Conservation (phyloP, 2,113 vertebrate genomes). For the Zootoca vivipara region DNA sequence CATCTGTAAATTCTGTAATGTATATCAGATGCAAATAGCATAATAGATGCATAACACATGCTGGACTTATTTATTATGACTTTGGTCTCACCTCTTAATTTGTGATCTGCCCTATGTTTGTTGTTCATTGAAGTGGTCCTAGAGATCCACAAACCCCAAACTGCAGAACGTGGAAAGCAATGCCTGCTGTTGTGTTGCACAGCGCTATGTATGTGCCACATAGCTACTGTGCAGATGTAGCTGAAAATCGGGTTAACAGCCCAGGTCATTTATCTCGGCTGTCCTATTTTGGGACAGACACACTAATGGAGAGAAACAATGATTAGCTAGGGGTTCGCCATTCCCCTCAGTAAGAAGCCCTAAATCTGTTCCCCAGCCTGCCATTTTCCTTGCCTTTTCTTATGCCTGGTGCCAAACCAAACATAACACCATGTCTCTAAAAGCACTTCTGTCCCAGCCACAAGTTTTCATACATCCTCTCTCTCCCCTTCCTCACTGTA, state of each 20-base stretch:
- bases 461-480: too few relatives aligned
- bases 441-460: not conserved
- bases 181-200: not conserved
- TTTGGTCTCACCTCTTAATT: not conserved
- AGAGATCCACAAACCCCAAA: not conserved
- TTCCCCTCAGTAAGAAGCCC: too few relatives aligned
- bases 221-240: not conserved
- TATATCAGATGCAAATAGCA: not conserved
- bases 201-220: not conserved
- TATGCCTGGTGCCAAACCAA: not conserved
- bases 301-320: not conserved
- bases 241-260: not conserved
- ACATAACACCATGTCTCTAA: not conserved
- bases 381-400: not conserved
- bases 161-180: not conserved
- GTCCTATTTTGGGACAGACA: not conserved
- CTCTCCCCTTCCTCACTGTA: not conserved
- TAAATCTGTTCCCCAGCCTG: too few relatives aligned
- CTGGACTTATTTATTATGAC: not conserved
- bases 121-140: not conserved
- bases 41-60: not conserved
- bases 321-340: not conserved
- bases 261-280: not conserved
- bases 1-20: not conserved
- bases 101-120: not conserved